Evolutionary conservation across 2,888 invertebrate species (phyloP).

Genomic region (Caprella mutica): DNA sequence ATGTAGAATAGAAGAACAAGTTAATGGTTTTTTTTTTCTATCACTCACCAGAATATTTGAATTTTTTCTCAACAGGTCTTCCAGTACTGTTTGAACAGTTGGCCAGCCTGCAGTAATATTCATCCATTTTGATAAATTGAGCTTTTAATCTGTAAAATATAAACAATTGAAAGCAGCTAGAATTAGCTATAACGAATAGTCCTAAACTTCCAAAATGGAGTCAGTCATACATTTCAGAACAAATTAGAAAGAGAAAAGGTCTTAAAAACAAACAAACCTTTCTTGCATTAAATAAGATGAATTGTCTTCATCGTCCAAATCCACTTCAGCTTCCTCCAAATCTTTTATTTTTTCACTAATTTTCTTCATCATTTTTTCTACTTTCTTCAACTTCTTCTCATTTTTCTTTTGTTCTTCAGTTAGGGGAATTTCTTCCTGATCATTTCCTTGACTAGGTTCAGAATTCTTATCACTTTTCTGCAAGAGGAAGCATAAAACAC

Average conservation of each 20-base stretch:
- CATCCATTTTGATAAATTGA: conserved; percentile 27
- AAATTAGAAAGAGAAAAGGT: neutral
- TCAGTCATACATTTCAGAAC: neutral
- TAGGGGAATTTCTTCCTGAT: no score
- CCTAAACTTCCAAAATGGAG: neutral
- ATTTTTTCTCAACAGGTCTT: conserved; percentile 25
- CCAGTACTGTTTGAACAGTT: conserved; percentile 26
- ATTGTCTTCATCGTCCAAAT: conserved; percentile 60
- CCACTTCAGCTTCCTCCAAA: conserved; percentile 57
- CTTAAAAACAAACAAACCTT: conserved; percentile 40
- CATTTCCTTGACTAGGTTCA: no score
- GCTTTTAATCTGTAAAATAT: conserved; percentile 22
- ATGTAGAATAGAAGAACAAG: neutral
- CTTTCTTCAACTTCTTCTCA: conserved; percentile 15
- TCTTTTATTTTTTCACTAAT: conserved; percentile 55
- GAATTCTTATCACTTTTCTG: no score
- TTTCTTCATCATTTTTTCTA: conserved; percentile 40
- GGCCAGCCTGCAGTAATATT: conserved; percentile 27
- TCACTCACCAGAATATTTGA: conserved; percentile 18
- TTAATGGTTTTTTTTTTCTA: neutral
- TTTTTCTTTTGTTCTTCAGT: conserved; percentile 16
- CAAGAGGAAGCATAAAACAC: no score
- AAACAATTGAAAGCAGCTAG: neutral
- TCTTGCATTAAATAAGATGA: conserved; percentile 61
- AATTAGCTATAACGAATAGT: neutral